Conservation (phyloP, 2,888 invertebrate species). For the Pharmacophagus antenor region DNA sequence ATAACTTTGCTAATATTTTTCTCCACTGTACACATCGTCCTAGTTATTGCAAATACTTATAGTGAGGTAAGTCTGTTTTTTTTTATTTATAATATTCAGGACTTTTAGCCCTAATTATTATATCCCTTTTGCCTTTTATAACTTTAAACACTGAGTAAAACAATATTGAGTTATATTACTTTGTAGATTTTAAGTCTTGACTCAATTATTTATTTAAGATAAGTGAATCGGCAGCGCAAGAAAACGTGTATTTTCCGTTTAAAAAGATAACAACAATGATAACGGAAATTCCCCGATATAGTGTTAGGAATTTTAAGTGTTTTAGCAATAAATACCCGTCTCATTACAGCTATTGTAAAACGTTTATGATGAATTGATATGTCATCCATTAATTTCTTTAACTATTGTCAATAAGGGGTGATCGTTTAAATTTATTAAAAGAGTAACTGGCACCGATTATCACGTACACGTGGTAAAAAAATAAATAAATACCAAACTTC, state of each 20-base stretch:
- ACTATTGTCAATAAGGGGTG: too few species aligned
- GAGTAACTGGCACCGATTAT: too few species aligned
- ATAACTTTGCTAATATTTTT: conserved; percentile 85
- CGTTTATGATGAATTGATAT: too few species aligned
- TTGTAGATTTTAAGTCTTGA: background rate
- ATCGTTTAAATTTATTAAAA: too few species aligned
- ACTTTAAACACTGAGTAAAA: background rate
- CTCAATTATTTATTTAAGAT: conserved; percentile 17
- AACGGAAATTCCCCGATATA: conserved; percentile 23
- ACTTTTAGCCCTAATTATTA: background rate
- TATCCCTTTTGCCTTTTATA: background rate
- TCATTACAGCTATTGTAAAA: background rate
- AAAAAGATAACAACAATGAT: conserved; percentile 18
- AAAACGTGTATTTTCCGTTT: conserved; percentile 7
- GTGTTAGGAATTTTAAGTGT: background rate
- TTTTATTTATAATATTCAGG: background rate
- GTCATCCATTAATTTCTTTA: too few species aligned
- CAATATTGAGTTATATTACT: background rate
- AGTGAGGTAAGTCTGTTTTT: conserved; percentile 49
- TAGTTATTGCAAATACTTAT: conserved; percentile 77
- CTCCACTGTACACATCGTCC: conserved; percentile 81
- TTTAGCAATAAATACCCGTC: background rate
- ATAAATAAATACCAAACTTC: too few species aligned
- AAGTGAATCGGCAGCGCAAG: background rate
- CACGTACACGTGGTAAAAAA: too few species aligned